Percentiles rank a stretch among this genome's conserved stretches.
Evolutionary conservation across 1,140 invertebrate species (phyloP).

Genomic region (Amyelois transitella): DNA sequence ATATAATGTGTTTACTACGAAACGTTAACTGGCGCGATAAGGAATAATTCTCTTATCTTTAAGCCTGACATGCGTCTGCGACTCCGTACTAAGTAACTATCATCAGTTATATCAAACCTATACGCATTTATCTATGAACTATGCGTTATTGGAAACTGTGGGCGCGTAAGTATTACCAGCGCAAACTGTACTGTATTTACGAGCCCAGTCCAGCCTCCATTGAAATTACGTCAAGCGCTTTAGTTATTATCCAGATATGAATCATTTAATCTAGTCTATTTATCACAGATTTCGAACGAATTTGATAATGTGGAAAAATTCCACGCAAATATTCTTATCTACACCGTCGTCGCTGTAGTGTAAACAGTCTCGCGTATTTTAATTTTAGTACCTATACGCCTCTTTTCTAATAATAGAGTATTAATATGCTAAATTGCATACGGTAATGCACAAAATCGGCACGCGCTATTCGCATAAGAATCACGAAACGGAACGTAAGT

Average conservation of each 20-base stretch:
- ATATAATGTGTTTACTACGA: background rate
- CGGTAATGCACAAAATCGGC: conserved; percentile 26
- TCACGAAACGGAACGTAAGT: conserved; percentile 46
- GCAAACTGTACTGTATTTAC: conserved; percentile 10
- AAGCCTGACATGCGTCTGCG: conserved; percentile 10
- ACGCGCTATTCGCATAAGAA: conserved; percentile 40
- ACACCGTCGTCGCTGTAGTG: background rate
- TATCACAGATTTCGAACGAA: background rate
- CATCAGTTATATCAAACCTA: conserved; percentile 22
- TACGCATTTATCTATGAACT: conserved; percentile 25
- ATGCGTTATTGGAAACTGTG: conserved; percentile 25
- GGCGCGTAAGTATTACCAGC: conserved; percentile 19
- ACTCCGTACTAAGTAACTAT: background rate
- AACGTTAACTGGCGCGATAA: background rate
- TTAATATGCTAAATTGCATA: background rate
- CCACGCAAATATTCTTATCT: background rate
- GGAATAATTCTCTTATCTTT: background rate
- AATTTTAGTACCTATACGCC: background rate
- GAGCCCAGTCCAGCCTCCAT: background rate
- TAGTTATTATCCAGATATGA: background rate
- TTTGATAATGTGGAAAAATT: background rate
- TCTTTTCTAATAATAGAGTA: background rate
- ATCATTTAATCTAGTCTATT: background rate
- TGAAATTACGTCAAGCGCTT: background rate
- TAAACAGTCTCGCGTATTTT: background rate